Conservation (phyloP, 1,140 invertebrate species). For the Halictus rubicundus region DNA sequence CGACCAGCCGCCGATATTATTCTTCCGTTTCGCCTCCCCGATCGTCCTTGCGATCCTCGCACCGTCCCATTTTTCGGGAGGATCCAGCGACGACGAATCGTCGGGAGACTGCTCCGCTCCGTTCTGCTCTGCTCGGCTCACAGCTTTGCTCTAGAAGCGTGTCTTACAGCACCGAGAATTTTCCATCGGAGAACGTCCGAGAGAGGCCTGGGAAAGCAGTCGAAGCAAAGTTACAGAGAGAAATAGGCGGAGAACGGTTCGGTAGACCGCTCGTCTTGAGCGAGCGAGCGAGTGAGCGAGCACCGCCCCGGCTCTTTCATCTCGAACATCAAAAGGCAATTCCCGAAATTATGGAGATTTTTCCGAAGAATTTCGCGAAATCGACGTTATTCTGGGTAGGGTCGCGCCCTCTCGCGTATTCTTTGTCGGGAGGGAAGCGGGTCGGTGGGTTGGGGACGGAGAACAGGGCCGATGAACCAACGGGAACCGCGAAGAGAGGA, state of each 20-base stretch:
- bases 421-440: constrained; percentile 67
- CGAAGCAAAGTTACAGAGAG: constrained; percentile 38
- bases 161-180: constrained; percentile 59
- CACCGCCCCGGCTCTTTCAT: constrained; percentile 70
- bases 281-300: too few relatives aligned
- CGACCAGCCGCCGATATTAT: constrained; percentile 9
- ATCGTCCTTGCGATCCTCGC: background rate
- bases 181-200: constrained; percentile 50
- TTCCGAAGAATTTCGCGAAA: constrained; percentile 74
- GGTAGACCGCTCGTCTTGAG: constrained; percentile 42
- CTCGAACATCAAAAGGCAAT: constrained; percentile 79
- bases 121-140: too few relatives aligned
- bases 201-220: constrained; percentile 17
- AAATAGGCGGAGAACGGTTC: constrained; percentile 43
- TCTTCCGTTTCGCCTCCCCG: background rate
- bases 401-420: constrained; percentile 39
- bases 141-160: constrained; percentile 43
- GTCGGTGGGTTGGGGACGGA: constrained; percentile 24
- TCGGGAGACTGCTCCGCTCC: too few relatives aligned
- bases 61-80: background rate
- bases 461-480: background rate
- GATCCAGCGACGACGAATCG: too few relatives aligned
- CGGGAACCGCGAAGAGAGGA: background rate
- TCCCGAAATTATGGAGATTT: constrained; percentile 79
- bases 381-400: constrained; percentile 65